These are phyloP conservation scores for Oryzias curvinotus DNA, from an alignment of 2,113 vertebrate species.

Conservation along the genomic window DNA sequence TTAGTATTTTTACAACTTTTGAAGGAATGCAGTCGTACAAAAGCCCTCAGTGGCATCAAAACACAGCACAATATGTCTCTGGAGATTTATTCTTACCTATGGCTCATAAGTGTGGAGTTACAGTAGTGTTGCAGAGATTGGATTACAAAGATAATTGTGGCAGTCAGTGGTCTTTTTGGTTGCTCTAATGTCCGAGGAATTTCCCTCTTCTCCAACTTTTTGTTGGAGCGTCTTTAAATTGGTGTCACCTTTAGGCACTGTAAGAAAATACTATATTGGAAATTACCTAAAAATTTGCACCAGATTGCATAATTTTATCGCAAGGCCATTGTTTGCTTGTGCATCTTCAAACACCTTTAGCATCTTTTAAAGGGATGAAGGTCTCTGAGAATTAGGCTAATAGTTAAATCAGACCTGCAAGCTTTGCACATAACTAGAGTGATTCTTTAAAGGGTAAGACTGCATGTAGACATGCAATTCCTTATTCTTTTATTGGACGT, in stretches of 20 bases:
- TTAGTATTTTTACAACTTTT: constrained; percentile 68
- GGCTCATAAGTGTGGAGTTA: constrained; percentile 53
- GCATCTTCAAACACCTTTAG: background rate
- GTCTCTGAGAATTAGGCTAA: constrained; percentile 8
- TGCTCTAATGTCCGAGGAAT: constrained; percentile 70
- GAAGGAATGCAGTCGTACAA: constrained; percentile 72
- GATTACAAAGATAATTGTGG: constrained; percentile 69
- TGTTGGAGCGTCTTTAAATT: constrained; percentile 51
- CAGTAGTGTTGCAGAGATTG: constrained; percentile 57
- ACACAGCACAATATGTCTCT: constrained; percentile 58
- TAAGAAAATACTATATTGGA: constrained; percentile 39
- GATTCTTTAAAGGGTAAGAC: constrained; percentile 22
- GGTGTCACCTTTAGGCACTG: constrained; percentile 49
- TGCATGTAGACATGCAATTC: constrained; percentile 26
- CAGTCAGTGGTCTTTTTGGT: constrained; percentile 46
- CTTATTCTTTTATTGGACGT: constrained; percentile 45
- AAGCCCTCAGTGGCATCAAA: constrained; percentile 56
- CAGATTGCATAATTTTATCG: constrained; percentile 3
- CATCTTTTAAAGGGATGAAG: background rate
- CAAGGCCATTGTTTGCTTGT: constrained; percentile 4
- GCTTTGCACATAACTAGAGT: background rate
- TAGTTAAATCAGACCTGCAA: constrained; percentile 12
- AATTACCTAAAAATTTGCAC: constrained; percentile 13
- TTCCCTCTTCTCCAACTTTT: constrained; percentile 59
- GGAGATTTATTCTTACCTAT: constrained; percentile 51